A percentile compares a stretch with the other conserved stretches of the same genome.
Conservation (phyloP, 2,797 vertebrate genomes). For the Clarias pachynema region DNA sequence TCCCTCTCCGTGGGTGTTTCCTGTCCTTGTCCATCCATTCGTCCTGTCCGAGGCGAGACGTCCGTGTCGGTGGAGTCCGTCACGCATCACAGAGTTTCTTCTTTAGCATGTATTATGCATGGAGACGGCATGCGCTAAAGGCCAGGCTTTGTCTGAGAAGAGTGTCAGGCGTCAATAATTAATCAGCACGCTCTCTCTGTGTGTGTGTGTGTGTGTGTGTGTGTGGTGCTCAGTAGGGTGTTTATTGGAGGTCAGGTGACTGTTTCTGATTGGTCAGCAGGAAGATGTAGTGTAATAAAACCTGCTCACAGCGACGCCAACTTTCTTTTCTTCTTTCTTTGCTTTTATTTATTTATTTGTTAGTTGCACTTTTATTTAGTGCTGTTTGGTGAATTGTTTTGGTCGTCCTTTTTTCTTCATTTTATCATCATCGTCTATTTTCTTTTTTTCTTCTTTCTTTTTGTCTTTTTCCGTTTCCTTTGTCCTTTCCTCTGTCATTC, state of each 20-base stretch:
- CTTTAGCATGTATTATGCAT: slow-evolving; percentile 35
- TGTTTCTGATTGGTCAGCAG: slow-evolving; percentile 12
- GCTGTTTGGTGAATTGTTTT: background rate
- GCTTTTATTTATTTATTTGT: no score
- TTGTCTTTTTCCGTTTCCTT: background rate
- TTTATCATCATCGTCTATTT: background rate
- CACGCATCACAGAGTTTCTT: slow-evolving; percentile 12
- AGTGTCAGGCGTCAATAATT: slow-evolving; percentile 40
- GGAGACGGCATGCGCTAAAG: slow-evolving; percentile 20
- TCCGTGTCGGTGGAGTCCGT: background rate
- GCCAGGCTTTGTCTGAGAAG: slow-evolving; percentile 39
- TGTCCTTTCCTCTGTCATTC: background rate
- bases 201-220: slow-evolving; percentile 6
- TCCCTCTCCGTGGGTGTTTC: background rate
- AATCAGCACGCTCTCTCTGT: background rate
- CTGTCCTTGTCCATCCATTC: no score
- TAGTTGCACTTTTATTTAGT: background rate
- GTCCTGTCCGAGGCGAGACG: background rate
- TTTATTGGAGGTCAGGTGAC: background rate
- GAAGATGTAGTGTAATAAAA: background rate
- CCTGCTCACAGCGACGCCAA: background rate
- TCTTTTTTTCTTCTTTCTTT: background rate
- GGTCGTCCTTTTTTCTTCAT: background rate
- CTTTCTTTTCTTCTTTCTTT: background rate
- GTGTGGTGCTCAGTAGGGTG: background rate